Conservation (phyloP, 2,888 invertebrate species). For the Pristionchus exspectatus region DNA sequence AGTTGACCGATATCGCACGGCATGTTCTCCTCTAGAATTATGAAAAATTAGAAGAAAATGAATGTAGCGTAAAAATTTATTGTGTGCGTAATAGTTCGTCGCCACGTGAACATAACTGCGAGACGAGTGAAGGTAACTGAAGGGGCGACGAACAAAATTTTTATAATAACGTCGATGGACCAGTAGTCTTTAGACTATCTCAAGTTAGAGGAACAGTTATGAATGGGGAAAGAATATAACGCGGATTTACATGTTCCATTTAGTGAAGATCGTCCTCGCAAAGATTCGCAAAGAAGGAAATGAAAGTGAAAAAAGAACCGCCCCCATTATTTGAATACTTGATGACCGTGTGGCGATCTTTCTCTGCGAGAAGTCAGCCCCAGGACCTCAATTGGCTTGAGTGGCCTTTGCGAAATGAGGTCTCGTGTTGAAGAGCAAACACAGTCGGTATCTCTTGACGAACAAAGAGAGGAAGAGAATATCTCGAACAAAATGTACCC, state of each 20-base stretch:
- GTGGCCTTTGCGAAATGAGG: slow-evolving; percentile 39
- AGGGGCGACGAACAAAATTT: neutral
- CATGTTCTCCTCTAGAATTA: neutral
- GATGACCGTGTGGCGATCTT: slow-evolving; percentile 1
- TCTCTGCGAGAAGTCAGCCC: slow-evolving; percentile 9
- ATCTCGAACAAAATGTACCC: neutral
- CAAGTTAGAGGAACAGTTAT: neutral
- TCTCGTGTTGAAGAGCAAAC: neutral
- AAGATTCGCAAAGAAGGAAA: neutral
- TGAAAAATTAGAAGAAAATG: neutral
- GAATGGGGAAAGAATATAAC: neutral
- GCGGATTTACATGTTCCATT: slow-evolving; percentile 7
- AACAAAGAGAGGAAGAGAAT: neutral
- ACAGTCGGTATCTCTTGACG: neutral
- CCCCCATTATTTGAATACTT: neutral
- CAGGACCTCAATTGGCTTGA: slow-evolving; percentile 16
- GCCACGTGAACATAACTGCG: too few species aligned
- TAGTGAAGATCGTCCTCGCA: neutral
- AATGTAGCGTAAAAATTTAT: too few species aligned
- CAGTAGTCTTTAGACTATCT: neutral
- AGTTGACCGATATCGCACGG: neutral
- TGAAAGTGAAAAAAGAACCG: neutral
- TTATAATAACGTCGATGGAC: neutral
- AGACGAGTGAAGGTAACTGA: neutral
- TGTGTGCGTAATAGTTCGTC: neutral